These are phyloP conservation scores for Aphis gossypii DNA, from an alignment of 1,140 invertebrate genomes.

Conservation along the genomic window DNA sequence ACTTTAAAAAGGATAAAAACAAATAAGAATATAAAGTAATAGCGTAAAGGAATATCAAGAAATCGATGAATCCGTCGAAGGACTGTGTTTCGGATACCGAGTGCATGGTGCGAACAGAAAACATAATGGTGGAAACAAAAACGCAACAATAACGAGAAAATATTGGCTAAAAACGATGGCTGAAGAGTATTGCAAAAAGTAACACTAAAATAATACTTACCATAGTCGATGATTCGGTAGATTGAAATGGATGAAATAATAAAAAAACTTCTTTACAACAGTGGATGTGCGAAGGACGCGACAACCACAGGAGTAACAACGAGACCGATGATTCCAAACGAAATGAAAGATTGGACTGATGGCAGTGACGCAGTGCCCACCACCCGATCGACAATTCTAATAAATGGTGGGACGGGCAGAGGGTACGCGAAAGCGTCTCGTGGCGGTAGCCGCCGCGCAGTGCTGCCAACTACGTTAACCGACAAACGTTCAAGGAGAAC, in stretches of 20 bases:
- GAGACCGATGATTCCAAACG: not conserved
- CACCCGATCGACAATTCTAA: not conserved
- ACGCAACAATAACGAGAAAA: fast-evolving
- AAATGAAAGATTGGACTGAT: not conserved
- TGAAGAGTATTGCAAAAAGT: fast-evolving
- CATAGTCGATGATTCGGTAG: not conserved
- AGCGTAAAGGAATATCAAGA: fast-evolving
- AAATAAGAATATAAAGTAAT: fast-evolving
- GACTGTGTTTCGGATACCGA: not conserved
- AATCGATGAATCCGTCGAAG: not conserved
- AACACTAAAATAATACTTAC: not conserved
- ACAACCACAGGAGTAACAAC: not conserved
- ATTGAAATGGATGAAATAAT: not conserved
- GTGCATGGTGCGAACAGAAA: no score
- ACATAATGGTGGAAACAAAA: not conserved
- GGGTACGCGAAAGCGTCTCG: not conserved
- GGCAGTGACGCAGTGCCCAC: not conserved
- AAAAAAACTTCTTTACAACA: not conserved
- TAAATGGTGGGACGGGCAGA: not conserved
- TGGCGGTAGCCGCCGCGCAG: not conserved
- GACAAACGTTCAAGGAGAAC: not conserved
- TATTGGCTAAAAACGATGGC: not conserved
- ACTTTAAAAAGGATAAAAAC: fast-evolving
- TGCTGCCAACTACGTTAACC: not conserved
- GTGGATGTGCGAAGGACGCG: not conserved